Conservation (phyloP, 2,113 vertebrate species). For the Calcarius ornatus region DNA sequence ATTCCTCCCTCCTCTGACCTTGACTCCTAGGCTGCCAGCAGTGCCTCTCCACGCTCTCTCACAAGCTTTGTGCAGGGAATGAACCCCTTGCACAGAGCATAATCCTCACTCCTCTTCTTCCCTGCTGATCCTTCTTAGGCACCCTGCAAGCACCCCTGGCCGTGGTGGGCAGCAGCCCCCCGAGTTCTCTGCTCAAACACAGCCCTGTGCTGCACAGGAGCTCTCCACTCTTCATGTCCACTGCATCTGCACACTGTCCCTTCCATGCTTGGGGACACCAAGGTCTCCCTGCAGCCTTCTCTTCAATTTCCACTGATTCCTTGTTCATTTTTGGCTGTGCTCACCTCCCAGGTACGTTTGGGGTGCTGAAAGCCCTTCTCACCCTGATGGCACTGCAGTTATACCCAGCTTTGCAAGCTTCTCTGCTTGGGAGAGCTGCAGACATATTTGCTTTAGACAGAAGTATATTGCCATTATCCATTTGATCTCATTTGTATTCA, state of each 20-base stretch:
- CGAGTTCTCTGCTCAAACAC: background rate
- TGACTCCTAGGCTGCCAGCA: background rate
- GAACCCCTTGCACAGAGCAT: background rate
- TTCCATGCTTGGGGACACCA: rapidly evolving
- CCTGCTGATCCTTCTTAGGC: background rate
- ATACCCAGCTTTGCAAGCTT: background rate
- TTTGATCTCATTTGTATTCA: slow-evolving; percentile 21
- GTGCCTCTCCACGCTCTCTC: background rate
- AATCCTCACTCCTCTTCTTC: background rate
- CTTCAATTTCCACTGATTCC: background rate
- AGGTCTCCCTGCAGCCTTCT: background rate
- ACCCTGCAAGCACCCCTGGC: background rate
- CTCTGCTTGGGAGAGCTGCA: background rate
- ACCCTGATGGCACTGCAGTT: background rate
- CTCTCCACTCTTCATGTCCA: background rate
- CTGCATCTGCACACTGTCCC: background rate
- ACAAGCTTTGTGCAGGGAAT: background rate
- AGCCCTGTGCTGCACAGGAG: background rate
- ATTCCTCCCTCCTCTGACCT: background rate
- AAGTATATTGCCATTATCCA: background rate
- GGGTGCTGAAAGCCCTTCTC: background rate
- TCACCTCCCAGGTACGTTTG: background rate
- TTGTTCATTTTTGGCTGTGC: background rate
- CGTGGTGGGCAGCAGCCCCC: background rate
- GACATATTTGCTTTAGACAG: background rate